Evolutionary conservation across 2,888 invertebrate species (phyloP).

Genomic region (Calameuta filiformis): DNA sequence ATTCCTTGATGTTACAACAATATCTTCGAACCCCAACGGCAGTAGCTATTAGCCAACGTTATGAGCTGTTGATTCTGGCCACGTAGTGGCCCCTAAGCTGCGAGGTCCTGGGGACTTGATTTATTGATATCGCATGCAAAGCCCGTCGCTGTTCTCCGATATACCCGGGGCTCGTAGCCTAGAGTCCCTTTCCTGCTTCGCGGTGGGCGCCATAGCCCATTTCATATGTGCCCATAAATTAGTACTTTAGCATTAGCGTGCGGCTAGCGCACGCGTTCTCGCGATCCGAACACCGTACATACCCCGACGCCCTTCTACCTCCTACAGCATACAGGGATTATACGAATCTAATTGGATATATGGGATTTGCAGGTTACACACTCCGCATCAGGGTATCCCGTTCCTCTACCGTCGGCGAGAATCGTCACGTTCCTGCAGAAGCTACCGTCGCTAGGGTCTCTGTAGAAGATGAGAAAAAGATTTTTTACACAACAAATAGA

Average conservation of each 20-base stretch:
- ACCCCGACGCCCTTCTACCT: conserved; percentile 14
- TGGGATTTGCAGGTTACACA: conserved; percentile 43
- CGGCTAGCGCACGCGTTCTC: conserved; percentile 28
- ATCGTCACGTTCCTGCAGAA: not conserved
- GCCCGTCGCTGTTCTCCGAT: conserved; percentile 53
- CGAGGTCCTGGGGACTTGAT: conserved; percentile 62
- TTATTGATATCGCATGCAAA: conserved; percentile 67
- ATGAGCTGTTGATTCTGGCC: conserved; percentile 67
- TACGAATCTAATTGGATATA: conserved; percentile 63
- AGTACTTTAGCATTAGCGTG: conserved; percentile 60
- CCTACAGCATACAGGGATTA: conserved; percentile 57
- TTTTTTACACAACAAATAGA: not conserved
- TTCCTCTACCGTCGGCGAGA: not conserved
- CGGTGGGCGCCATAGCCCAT: conserved; percentile 43
- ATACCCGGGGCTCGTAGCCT: conserved; percentile 36
- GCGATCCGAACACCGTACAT: not conserved
- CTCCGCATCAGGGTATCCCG: not conserved
- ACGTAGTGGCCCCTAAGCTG: conserved; percentile 64
- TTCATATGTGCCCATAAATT: conserved; percentile 61
- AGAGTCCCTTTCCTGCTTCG: conserved; percentile 49
- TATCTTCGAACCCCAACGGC: conserved; percentile 58
- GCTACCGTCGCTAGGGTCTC: not conserved
- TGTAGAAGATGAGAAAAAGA: not conserved
- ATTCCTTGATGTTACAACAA: conserved; percentile 62
- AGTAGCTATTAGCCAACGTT: conserved; percentile 65